Base-by-base conservation (phyloP, 2,888 invertebrate species). In the Hirtodrosophila trivittata region DNA sequence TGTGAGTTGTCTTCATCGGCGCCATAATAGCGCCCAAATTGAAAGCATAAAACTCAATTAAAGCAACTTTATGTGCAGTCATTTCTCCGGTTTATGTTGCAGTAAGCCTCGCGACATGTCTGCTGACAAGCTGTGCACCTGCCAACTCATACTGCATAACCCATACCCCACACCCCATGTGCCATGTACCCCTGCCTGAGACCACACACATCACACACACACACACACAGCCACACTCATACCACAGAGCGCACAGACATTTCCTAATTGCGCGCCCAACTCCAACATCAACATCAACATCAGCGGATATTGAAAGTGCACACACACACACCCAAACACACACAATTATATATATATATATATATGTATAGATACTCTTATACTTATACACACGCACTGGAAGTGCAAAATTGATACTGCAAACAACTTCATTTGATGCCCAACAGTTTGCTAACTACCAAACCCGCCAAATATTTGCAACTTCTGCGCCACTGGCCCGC, bases 51-150 rank as follows among this genome's bases (percentile, higher is more conserved):
- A 75, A 78, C 75, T 76, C 80, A 76, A 76, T 76, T 76, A 76
- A 76, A 78, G 67, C 80, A 78, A 76, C 80, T 78, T 76, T 78
- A 78, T 78, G 80, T 76, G 80, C 75, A 78, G 75, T 78, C 75
- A 78, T 76, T 76, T 72, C 73, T 75, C 65, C 58, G 64, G 60
- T 78, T 75, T 78, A 75, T 78, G 80, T 70, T 75, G 60, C 67
- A 78, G 64, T 77, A 75, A 75, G 74, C 77, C 35, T 39, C 58
- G 60, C 74, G 74, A 66, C 75, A 75, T 74, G 60, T 65, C 54
- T 63, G 64, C 47, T 54, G 60, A 63, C 63, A 58, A 60, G 47
- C 65, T 55, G 67, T 46, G 74, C 74, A 75, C 74, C 74, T 75
- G 77, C 65, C 65, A 51, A 50, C 37, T 35, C 41, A 18, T 1